Conservation (phyloP, 2,888 invertebrate genomes). For the Platycnemis pennipes region DNA sequence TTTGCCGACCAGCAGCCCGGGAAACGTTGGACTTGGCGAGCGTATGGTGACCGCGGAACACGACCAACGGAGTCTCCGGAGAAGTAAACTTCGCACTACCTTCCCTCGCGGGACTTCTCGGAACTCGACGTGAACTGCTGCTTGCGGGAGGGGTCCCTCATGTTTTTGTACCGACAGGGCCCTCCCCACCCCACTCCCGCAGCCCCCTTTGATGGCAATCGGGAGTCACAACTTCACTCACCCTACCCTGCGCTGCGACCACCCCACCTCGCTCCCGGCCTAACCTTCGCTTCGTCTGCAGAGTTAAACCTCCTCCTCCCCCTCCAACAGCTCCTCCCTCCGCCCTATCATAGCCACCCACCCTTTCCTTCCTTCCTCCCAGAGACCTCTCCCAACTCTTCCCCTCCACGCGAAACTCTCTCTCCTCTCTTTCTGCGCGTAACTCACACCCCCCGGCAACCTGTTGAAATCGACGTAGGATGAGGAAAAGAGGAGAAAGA, state of each 20-base stretch:
- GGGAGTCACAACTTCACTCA: too few relatives aligned
- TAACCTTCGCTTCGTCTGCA: background rate
- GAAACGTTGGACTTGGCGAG: too few relatives aligned
- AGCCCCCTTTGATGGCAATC: too few relatives aligned
- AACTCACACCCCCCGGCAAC: background rate
- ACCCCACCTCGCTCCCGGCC: too few relatives aligned
- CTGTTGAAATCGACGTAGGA: slow-evolving; percentile 20
- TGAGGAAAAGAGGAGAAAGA: background rate
- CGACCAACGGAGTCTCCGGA: too few relatives aligned
- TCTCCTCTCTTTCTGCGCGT: background rate
- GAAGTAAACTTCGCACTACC: background rate
- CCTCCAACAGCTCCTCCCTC: background rate
- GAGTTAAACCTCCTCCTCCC: background rate
- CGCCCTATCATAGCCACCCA: too few relatives aligned
- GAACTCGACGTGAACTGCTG: background rate
- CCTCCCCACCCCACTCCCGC: background rate
- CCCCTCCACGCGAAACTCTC: too few relatives aligned
- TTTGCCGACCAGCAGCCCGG: too few relatives aligned
- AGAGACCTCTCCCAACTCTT: too few relatives aligned
- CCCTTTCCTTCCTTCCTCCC: background rate
- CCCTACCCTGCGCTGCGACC: too few relatives aligned
- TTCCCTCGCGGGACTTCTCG: background rate
- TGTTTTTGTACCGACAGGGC: background rate
- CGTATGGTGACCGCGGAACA: too few relatives aligned
- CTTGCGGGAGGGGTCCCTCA: background rate